Evolutionary conservation across 2,113 vertebrate species (phyloP), one percentile per base, ranked within the genome.

Genomic region (Etheostoma cragini): DNA sequence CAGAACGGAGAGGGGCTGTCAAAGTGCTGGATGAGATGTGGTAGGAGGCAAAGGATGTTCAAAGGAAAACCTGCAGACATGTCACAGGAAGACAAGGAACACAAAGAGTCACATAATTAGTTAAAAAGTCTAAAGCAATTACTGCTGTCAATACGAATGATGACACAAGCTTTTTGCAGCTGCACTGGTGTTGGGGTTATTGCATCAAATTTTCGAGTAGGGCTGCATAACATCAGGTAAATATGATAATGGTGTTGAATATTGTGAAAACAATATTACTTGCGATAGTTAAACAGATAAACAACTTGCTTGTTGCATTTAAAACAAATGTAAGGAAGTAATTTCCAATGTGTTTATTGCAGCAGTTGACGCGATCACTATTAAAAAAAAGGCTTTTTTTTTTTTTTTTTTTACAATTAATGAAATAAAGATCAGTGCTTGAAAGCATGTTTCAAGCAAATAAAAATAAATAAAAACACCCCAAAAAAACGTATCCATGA

Each of bases 11-110:
- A 99, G 70, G 98, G 98, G 89, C 95, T 99, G 96, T 99, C 98
- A 94, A 99, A 99, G 96, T 99, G 97, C 91, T 97, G 98, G 87
- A 99, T 98, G 92, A 99, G 96, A 89, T 99, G 98, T 81, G 98
- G 98, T 90, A 99, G 95, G 79, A 99, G 96, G 95, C 98, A 99
- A 90, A 99, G 95, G 94, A 99, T 97, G 83, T 99, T 99, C 87
- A 99, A 90, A 79, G 98, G 98, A 91, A 99, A 99, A 88, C 98
- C 98, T 99, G 92, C 63, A 92, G 61, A 77, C 49, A 65, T 2
- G 16, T 38, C 33, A 15, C 26, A 67, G 15, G 4, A 64, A 33
- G 47, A 75, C 30, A 47, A 35, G 12, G 1, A 65, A 56, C 1
- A 33, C 10, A 24, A 11, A 42, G 13, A 33, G 38, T n/a, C 5